These are phyloP conservation scores for Python bivittatus DNA, from an alignment of 2,113 vertebrate species.

Conservation along the genomic window DNA sequence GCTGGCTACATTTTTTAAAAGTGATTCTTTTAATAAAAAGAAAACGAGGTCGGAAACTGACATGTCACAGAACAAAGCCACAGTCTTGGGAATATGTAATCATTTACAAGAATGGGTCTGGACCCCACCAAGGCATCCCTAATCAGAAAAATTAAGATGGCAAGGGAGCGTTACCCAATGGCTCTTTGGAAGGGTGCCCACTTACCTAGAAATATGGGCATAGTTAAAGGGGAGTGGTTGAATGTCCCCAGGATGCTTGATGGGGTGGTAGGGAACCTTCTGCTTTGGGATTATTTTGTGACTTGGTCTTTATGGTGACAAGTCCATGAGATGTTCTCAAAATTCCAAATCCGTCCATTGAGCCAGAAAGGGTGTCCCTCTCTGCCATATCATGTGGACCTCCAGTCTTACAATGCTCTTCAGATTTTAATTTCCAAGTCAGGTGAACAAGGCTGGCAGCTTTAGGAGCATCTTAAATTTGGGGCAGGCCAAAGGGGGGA, in stretches of 20 bases:
- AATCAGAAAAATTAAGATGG: not conserved
- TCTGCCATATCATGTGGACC: conserved; percentile 14
- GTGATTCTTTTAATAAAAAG: not conserved
- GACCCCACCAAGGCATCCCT: not conserved
- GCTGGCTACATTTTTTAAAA: not conserved
- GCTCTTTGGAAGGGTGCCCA: not conserved
- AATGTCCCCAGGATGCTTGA: not conserved
- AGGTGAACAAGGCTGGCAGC: conserved; percentile 46
- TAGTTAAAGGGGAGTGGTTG: not conserved
- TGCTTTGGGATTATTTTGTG: not conserved
- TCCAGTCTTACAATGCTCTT: not conserved
- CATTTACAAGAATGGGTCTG: not conserved
- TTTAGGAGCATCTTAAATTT: conserved; percentile 8
- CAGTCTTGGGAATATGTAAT: not conserved
- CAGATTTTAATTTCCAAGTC: not conserved
- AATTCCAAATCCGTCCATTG: not conserved
- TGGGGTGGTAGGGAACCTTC: not conserved
- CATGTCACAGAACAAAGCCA: not conserved
- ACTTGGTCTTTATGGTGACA: not conserved
- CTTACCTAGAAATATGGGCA: not conserved
- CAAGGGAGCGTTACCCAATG: not conserved
- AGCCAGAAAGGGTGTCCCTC: not conserved
- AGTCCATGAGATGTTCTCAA: not conserved
- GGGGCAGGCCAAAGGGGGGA: not conserved
- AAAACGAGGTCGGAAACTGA: not conserved